Base-by-base conservation (phyloP, 2,113 vertebrate species). In the Cervus canadensis region DNA sequence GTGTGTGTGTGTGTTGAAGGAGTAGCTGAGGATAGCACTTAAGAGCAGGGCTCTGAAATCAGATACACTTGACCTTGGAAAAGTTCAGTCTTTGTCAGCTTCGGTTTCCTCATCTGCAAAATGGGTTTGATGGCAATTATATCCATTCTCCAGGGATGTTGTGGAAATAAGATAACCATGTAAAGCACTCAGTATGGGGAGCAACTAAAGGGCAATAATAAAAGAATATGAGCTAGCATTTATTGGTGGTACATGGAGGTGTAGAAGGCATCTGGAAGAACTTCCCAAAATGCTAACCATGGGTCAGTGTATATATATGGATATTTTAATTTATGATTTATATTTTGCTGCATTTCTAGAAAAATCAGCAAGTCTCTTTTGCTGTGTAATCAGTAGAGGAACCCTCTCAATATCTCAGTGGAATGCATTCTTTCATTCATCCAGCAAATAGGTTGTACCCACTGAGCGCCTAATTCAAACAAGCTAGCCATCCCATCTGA, bases 391-490 rank as follows among this genome's bases (percentile, higher is more conserved):
- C 14, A 5, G 36, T 33, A 21, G 45, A 8, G 50, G 50, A 62
- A 87, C 14, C 26, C 36, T 60, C 57, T 64, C 74, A 67, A 4
- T 36, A 2, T 26, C 57, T 81, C 57, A 64, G 9, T 19, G 28
- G 45, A 64, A 21, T 7, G 4, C 17, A 15, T 83, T 67, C 48
- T 25, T 71, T 84, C 74, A 79, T 40, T 59, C 33, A 21, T 33
- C 52, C 45, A 7, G n/a, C 52, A 50, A 14, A 43, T 33, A 71
- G 74, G 50, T 7, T 0, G 0, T 6, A 74, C 52, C 14, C 40
- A 33, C 57, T 12, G 7, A 48, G 4, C 0, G 1, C 28, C 84
- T 33, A 17, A 50, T 3, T 19, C 16, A 30, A 50, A 5, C 7
- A 3, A 40, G 40, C 33, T 7, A 7, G 85, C 54, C 2, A 0